Conservation (phyloP, 2,113 vertebrate genomes). For the Nerophis lumbriciformis region DNA sequence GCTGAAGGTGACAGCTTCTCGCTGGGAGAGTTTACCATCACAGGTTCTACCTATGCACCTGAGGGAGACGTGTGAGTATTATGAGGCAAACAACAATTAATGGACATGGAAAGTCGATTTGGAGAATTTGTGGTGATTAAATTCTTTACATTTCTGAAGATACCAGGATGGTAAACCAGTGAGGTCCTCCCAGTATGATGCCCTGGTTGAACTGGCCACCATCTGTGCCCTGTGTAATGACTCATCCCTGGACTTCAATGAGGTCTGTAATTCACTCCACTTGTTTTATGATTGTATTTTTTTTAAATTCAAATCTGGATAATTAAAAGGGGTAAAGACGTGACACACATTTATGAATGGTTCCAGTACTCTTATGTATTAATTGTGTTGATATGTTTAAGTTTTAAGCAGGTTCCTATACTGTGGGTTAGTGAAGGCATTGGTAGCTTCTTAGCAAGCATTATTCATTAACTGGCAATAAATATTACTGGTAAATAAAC, state of each 20-base stretch:
- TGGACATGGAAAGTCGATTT: neutral
- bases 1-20: constrained; percentile 84
- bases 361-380: no score
- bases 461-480: no score
- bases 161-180: constrained; percentile 83
- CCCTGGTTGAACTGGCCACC: constrained; percentile 89
- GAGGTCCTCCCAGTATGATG: constrained; percentile 82
- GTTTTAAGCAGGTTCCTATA: no score
- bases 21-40: constrained; percentile 91
- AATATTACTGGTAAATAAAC: no score
- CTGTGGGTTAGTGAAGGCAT: no score
- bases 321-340: no score
- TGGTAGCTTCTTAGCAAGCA: no score
- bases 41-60: constrained; percentile 93
- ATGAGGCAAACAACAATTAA: neutral
- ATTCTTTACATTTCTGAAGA: constrained; percentile 59
- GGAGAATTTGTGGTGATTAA: neutral
- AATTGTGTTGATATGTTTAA: no score
- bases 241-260: constrained; percentile 96
- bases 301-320: no score
- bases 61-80: constrained; percentile 94
- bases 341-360: no score
- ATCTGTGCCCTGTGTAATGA: constrained; percentile 98
- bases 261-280: constrained; percentile 69
- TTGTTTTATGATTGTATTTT: neutral